A percentile compares a stretch with the other conserved stretches of the same genome.
These are phyloP conservation scores for Ophion costatus DNA, from an alignment of 2,888 invertebrate genomes.

Conservation along the genomic window DNA sequence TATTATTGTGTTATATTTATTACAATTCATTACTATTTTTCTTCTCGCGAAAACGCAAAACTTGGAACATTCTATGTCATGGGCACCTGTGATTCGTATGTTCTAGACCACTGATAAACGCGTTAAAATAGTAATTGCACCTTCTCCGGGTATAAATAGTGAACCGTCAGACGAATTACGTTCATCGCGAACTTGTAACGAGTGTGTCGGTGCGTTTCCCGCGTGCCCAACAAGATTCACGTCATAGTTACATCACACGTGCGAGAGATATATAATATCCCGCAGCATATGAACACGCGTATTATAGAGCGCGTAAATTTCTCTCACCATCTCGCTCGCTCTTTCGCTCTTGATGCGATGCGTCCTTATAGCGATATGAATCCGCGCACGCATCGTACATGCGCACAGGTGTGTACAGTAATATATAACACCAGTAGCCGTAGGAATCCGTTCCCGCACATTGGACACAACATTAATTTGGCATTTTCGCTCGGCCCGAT, in stretches of 20 bases:
- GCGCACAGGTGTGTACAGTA: neutral
- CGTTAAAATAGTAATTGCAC: constrained; percentile 4
- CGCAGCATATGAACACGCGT: constrained; percentile 40
- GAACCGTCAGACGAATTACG: neutral
- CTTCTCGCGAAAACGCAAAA: neutral
- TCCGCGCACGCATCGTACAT: neutral
- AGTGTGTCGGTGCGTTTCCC: neutral
- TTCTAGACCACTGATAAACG: neutral
- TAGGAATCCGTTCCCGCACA: constrained; percentile 29
- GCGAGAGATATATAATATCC: constrained; percentile 35
- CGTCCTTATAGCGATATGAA: constrained; percentile 8
- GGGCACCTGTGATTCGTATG: neutral
- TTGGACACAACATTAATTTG: constrained; percentile 50
- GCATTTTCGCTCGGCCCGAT: constrained; percentile 36
- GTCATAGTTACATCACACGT: constrained; percentile 38
- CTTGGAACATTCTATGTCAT: neutral
- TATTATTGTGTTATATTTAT: too few relatives aligned
- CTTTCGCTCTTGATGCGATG: neutral
- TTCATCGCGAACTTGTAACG: neutral
- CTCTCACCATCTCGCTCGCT: constrained; percentile 21
- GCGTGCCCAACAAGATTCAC: constrained; percentile 33
- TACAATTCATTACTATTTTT: neutral
- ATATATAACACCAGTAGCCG: constrained; percentile 15
- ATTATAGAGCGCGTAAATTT: constrained; percentile 60
- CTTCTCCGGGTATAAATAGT: neutral